Percentiles rank a stretch among this genome's conserved stretches.
These are phyloP conservation scores for Drosophila formosana DNA, from an alignment of 2,888 invertebrate genomes.

Conservation along the genomic window DNA sequence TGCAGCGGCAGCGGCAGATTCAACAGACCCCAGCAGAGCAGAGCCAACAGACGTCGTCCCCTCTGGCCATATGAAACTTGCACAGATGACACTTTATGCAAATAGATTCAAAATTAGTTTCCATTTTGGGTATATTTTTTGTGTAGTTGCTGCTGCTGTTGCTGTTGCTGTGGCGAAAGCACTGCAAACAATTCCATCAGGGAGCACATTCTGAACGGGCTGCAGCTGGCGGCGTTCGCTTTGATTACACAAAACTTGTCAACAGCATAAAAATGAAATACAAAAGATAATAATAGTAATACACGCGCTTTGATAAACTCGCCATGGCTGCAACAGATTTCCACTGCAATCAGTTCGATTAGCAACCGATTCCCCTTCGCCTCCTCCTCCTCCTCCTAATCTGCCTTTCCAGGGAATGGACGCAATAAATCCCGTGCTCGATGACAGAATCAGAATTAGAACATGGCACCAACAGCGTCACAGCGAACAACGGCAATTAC, in stretches of 20 bases:
- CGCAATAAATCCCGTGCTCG: conserved; percentile 12
- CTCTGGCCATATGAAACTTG: conserved; percentile 53
- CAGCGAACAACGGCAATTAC: conserved; percentile 29
- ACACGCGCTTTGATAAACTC: conserved; percentile 1
- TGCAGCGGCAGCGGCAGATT: conserved; percentile 24
- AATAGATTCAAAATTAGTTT: conserved; percentile 82
- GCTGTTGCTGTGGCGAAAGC: conserved; percentile 8
- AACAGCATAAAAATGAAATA: neutral
- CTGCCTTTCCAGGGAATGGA: neutral
- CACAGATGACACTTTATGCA: conserved; percentile 82
- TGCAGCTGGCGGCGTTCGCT: conserved; percentile 34
- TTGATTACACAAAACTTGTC: conserved; percentile 38
- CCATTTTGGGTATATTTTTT: conserved; percentile 51
- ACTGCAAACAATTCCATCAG: conserved; percentile 4
- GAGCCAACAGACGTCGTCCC: conserved; percentile 5
- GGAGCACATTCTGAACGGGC: neutral
- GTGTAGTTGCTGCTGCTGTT: neutral
- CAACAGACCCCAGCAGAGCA: conserved; percentile 2
- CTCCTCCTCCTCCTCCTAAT: no score
- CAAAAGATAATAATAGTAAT: conserved; percentile 16
- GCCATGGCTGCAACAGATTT: neutral
- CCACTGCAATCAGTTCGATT: conserved; percentile 3
- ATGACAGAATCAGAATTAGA: conserved; percentile 16
- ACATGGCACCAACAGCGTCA: neutral
- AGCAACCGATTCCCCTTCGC: neutral